Base-by-base conservation (phyloP, 2,888 invertebrate species). In the Cremastobaeus sp. region DNA sequence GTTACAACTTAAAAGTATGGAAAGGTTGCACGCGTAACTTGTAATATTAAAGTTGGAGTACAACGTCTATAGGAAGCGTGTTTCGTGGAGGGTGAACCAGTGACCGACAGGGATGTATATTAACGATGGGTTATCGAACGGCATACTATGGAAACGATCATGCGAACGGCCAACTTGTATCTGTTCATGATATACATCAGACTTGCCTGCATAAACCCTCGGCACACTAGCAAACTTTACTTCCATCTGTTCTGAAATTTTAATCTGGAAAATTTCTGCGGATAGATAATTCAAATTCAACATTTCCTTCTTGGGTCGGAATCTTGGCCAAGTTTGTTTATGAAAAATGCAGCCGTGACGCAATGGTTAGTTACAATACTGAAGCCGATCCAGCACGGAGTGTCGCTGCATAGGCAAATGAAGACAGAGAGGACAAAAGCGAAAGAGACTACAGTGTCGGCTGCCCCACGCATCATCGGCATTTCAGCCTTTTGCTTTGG, bases 81-180 rank as follows among this genome's bases (percentile, higher is more conserved):
- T 66, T 25, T 57, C 30, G 32, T 52, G 39, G 21, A 60, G 69
- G 55, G 60, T 69, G 62, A 69, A 62, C 69, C 69, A 69, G 54
- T 69, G 62, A 69, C 69, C 69, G 69, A 69, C 47, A 69, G 55
- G 54, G 59, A 69, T 62, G 48, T 47, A 47, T 47, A 28, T 52
- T 28, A 37, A 34, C 62, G 68, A 52, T 69, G 45, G 52, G 59
- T 69, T 69, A 69, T 69, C 68, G 68, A 69, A 69, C 68, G 52
- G 43, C 54, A 11, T 47, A 18, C 43, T 69, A 45, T n/a, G 18
- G 21, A 50, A 52, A 17, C 45, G 48, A 34, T 15, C 15, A 43
- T 45, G 45, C 54, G 30, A 20, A 64, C 45, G 32, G 47, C 28
- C 57, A 35, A 21, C 32, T 37, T 28, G 43, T 43, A 52, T 43